Percentiles rank a stretch among this genome's conserved stretches.
These are phyloP conservation scores for Marasmarcha lunaedactyla DNA, from an alignment of 2,888 invertebrate species.

Conservation along the genomic window DNA sequence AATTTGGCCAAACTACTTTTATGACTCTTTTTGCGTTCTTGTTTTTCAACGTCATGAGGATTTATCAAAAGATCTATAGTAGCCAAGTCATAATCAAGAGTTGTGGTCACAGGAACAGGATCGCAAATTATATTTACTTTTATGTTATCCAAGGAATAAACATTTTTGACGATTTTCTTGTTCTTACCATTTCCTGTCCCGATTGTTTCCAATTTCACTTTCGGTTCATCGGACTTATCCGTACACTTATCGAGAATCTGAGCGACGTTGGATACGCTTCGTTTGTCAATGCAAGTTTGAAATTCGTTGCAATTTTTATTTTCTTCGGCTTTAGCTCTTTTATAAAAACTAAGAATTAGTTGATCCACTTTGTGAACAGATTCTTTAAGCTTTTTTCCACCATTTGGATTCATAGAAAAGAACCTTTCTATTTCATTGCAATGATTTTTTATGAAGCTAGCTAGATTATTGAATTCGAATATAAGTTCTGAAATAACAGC, in stretches of 20 bases:
- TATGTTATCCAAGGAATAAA: slow-evolving; percentile 40
- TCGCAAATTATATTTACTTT: slow-evolving; percentile 45
- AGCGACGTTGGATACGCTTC: slow-evolving; percentile 12
- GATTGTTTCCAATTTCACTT: slow-evolving; percentile 6
- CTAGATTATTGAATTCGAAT: slow-evolving; percentile 44
- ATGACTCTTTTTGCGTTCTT: too few relatives aligned
- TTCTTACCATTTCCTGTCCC: slow-evolving; percentile 2
- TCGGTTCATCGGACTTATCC: slow-evolving; percentile 17
- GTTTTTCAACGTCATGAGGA: too few relatives aligned
- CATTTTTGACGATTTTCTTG: slow-evolving; percentile 19
- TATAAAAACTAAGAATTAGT: slow-evolving; percentile 38
- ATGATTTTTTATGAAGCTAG: slow-evolving; percentile 41
- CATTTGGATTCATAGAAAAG: slow-evolving; percentile 46
- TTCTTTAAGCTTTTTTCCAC: slow-evolving; percentile 40
- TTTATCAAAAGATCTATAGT: too few relatives aligned
- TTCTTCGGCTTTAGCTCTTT: slow-evolving; percentile 30
- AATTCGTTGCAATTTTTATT: slow-evolving; percentile 40
- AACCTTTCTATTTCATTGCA: slow-evolving; percentile 52
- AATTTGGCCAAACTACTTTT: too few relatives aligned
- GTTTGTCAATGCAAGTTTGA: slow-evolving; percentile 32
- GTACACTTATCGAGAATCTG: slow-evolving; percentile 3
- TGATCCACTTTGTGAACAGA: slow-evolving; percentile 37
- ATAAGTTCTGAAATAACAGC: slow-evolving; percentile 43
- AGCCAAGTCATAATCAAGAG: background rate
- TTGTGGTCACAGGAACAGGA: slow-evolving; percentile 13